Evolutionary conservation across 2,797 vertebrate species (phyloP).

Genomic region (Xyrichtys novacula): DNA sequence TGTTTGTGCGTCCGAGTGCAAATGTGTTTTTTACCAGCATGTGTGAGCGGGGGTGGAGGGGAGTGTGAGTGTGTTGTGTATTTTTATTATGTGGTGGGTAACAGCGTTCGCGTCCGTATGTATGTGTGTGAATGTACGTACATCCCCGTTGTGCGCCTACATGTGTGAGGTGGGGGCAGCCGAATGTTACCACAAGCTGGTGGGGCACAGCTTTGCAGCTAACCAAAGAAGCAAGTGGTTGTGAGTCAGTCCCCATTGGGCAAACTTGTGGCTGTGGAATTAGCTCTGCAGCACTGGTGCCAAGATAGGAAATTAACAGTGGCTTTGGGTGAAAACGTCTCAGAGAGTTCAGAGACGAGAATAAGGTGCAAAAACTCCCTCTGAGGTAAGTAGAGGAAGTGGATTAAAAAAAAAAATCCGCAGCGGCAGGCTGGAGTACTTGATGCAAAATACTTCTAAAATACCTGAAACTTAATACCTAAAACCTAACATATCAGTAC

Average conservation of each 20-base stretch:
- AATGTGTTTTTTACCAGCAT: slow-evolving; percentile 66
- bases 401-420: slow-evolving; percentile 66
- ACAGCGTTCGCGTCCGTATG: slow-evolving; percentile 40
- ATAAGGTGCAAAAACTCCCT: slow-evolving; percentile 66
- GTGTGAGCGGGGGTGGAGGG: slow-evolving; percentile 65
- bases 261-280: slow-evolving; percentile 71
- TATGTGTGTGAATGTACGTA: slow-evolving; percentile 27
- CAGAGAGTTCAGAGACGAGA: slow-evolving; percentile 68
- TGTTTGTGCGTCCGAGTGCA: slow-evolving; percentile 66
- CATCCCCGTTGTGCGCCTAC: slow-evolving; percentile 26
- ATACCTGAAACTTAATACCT: too few relatives aligned
- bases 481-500: slow-evolving; percentile 20
- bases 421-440: slow-evolving; percentile 39
- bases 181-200: slow-evolving; percentile 75
- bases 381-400: slow-evolving; percentile 58
- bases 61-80: slow-evolving; percentile 60
- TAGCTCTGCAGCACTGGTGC: slow-evolving; percentile 59
- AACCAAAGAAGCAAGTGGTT: slow-evolving; percentile 78
- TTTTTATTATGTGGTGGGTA: slow-evolving; percentile 70
- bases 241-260: slow-evolving; percentile 80
- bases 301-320: slow-evolving; percentile 77
- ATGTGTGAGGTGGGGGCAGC: slow-evolving; percentile 68
- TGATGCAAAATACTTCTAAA: slow-evolving; percentile 35
- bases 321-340: slow-evolving; percentile 75
- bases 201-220: slow-evolving; percentile 71